Evolutionary conservation across 2,113 vertebrate genomes (phyloP).

Genomic region (Salvator merianae): DNA sequence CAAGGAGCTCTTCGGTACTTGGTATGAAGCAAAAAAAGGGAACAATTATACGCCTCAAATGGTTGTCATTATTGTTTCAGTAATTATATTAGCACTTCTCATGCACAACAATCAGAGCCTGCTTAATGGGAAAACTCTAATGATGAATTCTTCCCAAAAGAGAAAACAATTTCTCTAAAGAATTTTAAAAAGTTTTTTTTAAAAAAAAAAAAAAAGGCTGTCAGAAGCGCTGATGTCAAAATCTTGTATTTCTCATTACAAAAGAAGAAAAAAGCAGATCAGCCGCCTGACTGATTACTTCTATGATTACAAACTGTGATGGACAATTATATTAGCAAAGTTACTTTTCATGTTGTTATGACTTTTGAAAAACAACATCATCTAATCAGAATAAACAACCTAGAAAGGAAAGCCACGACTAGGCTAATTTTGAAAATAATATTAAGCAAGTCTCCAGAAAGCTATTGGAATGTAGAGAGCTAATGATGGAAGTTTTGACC

Average conservation of each 20-base stretch:
- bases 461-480: not conserved
- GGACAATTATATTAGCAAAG: conserved; percentile 51
- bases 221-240: conserved; percentile 62
- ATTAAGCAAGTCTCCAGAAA: conserved; percentile 25
- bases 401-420: conserved; percentile 22
- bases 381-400: not conserved
- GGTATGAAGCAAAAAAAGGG: conserved; percentile 48
- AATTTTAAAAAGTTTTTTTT: conserved; percentile 19
- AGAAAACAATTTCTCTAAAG: conserved; percentile 63
- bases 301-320: conserved; percentile 60
- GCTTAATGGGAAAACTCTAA: conserved; percentile 54
- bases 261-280: conserved; percentile 44
- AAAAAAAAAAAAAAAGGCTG: conserved; percentile 53
- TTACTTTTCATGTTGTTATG: conserved; percentile 55
- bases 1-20: conserved; percentile 39
- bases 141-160: conserved; percentile 59
- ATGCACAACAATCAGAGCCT: conserved; percentile 56
- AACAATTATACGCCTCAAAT: conserved; percentile 58
- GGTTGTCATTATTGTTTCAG: conserved; percentile 44
- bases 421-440: conserved; percentile 35
- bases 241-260: conserved; percentile 68
- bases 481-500: not conserved
- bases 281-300: conserved; percentile 50
- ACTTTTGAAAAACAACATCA: conserved; percentile 48
- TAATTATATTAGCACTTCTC: conserved; percentile 63